Conservation (phyloP, 2,797 vertebrate genomes). For the Galago senegalensis region DNA sequence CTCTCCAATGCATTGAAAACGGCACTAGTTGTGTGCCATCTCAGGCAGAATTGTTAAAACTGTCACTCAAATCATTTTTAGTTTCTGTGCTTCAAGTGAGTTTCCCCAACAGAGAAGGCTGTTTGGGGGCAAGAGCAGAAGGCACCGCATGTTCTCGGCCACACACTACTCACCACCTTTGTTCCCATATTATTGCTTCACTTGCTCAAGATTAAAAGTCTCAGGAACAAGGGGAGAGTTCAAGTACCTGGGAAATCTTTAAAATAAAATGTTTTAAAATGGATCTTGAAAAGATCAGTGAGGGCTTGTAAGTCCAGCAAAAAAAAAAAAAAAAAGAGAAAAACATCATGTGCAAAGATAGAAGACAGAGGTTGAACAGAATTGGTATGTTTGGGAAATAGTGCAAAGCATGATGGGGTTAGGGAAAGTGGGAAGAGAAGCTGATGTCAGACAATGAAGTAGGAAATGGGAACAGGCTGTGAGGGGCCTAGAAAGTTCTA, state of each 20-base stretch:
- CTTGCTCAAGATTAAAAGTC: slow-evolving; percentile 31
- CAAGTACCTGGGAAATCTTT: not conserved
- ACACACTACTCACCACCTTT: not conserved
- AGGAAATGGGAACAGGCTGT: not conserved
- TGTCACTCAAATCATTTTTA: slow-evolving; percentile 48
- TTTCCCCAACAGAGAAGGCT: not conserved
- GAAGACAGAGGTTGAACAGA: not conserved
- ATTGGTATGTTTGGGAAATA: not conserved
- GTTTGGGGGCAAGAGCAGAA: not conserved
- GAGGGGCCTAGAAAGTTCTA: not conserved
- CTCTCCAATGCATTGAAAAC: not conserved
- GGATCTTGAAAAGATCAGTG: not conserved
- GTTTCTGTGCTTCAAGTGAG: slow-evolving; percentile 27
- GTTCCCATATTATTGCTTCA: not conserved
- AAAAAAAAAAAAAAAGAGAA: not conserved
- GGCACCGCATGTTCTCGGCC: not conserved
- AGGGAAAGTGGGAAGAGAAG: not conserved
- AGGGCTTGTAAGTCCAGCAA: not conserved
- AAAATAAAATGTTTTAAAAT: slow-evolving; percentile 7
- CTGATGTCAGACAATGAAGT: not conserved
- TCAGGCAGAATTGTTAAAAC: slow-evolving; percentile 30
- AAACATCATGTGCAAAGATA: not conserved
- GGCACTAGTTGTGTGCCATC: not conserved
- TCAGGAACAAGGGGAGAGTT: not conserved
- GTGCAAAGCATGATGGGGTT: not conserved